These are phyloP conservation scores for Stomatorhinus ivindoensis DNA, from an alignment of 2,113 vertebrate species.

Conservation along the genomic window DNA sequence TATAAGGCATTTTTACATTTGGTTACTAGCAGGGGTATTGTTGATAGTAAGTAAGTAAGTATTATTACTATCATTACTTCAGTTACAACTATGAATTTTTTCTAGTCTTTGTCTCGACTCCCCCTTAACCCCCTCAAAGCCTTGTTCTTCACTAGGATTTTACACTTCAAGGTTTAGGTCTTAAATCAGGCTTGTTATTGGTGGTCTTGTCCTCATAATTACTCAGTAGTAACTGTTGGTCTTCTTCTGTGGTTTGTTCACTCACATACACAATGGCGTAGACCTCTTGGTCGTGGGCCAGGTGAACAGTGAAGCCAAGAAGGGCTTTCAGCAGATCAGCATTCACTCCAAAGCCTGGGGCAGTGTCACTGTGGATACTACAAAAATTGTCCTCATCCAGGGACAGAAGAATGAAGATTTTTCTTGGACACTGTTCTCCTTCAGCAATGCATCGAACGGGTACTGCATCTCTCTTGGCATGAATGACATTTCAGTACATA, in stretches of 20 bases:
- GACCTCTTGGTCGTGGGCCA: conserved; percentile 48
- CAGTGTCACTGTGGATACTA: conserved; percentile 28
- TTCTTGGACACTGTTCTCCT: neutral
- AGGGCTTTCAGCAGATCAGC: conserved; percentile 44
- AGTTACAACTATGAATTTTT: neutral
- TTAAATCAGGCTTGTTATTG: neutral
- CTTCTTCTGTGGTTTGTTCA: neutral
- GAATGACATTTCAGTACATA: neutral
- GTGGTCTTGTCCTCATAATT: neutral
- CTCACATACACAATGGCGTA: conserved; percentile 18
- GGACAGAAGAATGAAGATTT: neutral
- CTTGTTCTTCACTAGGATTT: neutral
- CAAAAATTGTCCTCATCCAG: conserved; percentile 7
- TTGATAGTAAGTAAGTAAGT: neutral
- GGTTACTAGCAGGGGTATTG: neutral
- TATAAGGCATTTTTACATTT: neutral
- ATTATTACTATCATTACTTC: neutral
- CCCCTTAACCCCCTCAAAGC: neutral
- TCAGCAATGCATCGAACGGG: neutral
- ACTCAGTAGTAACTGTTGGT: neutral
- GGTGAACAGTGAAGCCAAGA: conserved; percentile 18
- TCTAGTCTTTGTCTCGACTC: neutral
- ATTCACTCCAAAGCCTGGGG: conserved; percentile 29
- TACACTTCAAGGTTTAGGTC: neutral
- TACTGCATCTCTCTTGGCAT: neutral